A percentile compares a stretch with the other conserved stretches of the same genome.
These are phyloP conservation scores for Psilopsiagon aymara DNA, from an alignment of 2,113 vertebrate species.

Conservation along the genomic window DNA sequence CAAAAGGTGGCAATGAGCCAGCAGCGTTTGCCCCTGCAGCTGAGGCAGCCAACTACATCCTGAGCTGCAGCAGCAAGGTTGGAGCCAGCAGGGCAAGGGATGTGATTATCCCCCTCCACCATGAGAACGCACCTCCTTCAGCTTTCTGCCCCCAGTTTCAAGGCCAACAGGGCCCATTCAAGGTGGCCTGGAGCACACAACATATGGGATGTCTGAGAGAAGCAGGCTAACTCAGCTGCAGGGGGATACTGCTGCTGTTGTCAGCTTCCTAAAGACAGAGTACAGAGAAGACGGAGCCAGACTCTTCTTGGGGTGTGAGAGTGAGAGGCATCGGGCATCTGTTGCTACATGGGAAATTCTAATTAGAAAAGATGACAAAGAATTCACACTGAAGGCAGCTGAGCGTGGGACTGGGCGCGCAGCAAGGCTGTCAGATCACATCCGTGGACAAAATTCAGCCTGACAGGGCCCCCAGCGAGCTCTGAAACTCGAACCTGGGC, in stretches of 20 bases:
- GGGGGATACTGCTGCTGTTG: background rate
- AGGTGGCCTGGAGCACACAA: background rate
- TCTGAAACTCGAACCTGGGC: background rate
- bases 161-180: background rate
- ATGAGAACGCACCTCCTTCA: background rate
- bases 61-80: background rate
- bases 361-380: background rate
- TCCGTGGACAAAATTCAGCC: background rate
- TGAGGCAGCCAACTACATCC: background rate
- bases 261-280: background rate
- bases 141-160: fast-evolving
- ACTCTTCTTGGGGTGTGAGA: background rate
- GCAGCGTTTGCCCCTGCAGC: fast-evolving
- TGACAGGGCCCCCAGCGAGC: fast-evolving
- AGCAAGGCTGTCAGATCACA: background rate
- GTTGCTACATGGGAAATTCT: background rate
- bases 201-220: background rate
- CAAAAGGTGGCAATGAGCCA: background rate
- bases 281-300: background rate
- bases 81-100: background rate
- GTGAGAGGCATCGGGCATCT: background rate
- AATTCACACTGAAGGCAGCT: background rate
- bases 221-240: background rate
- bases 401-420: background rate
- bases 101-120: fast-evolving